These are phyloP conservation scores for Entomobrya proxima DNA, from an alignment of 2,888 invertebrate genomes.

Conservation along the genomic window DNA sequence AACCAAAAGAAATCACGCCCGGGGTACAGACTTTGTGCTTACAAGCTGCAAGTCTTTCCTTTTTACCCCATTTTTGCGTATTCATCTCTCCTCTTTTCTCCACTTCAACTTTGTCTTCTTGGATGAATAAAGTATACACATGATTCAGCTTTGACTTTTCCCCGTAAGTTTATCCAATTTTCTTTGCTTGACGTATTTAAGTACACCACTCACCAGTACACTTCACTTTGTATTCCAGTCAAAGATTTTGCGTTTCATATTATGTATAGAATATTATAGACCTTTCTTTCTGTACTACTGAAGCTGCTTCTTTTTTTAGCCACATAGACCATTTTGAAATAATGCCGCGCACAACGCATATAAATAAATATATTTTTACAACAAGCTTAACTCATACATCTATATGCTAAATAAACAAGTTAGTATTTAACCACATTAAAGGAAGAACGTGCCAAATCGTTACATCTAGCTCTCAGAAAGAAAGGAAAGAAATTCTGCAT, in stretches of 20 bases:
- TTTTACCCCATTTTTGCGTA: neutral
- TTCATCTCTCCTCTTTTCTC: neutral
- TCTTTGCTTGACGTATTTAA: neutral
- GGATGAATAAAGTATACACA: no score
- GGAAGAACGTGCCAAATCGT: slow-evolving; percentile 53
- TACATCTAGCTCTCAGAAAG: slow-evolving; percentile 33
- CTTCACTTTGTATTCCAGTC: no score
- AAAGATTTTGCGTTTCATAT: no score
- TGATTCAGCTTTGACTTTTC: slow-evolving; percentile 25
- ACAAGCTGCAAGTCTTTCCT: slow-evolving; percentile 27
- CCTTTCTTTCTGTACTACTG: no score
- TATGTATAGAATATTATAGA: no score
- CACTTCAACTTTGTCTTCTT: neutral
- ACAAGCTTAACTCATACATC: neutral
- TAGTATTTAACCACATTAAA: slow-evolving; percentile 35
- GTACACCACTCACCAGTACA: neutral
- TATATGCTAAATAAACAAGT: slow-evolving; percentile 1
- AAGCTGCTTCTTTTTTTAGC: no score
- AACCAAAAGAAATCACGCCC: neutral
- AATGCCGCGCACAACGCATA: neutral
- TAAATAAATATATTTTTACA: neutral
- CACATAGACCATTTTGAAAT: no score
- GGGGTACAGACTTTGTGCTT: neutral
- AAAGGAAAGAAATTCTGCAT: neutral
- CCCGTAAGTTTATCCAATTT: slow-evolving; percentile 22